Evolutionary conservation across 2,888 invertebrate species (phyloP).

Genomic region (Gibbula magus): DNA sequence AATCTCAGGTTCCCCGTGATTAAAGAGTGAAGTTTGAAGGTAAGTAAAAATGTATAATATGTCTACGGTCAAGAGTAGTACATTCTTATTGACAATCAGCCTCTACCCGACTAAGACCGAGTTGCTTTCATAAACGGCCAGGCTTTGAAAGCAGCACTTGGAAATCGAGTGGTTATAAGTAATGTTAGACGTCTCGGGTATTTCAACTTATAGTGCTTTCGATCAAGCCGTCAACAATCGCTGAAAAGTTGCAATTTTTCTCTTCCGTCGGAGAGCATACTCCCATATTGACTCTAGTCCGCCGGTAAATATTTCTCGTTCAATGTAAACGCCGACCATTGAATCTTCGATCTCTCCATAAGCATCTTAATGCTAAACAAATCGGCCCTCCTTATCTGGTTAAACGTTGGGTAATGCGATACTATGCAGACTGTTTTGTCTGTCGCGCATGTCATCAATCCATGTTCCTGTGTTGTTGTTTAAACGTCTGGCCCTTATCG

Average conservation of each 20-base stretch:
- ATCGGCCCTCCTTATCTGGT: background rate
- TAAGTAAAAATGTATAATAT: constrained; percentile 9
- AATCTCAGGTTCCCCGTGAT: background rate
- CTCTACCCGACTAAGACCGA: background rate
- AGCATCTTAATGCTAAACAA: constrained; percentile 16
- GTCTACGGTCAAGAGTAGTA: background rate
- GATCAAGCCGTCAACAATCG: background rate
- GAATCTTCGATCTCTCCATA: background rate
- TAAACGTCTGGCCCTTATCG: too few species aligned
- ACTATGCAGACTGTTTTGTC: background rate
- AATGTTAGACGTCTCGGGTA: background rate
- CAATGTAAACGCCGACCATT: background rate
- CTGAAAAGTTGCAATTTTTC: constrained; percentile 17
- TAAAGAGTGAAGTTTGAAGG: background rate
- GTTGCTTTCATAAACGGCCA: background rate
- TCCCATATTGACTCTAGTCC: background rate
- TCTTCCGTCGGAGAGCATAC: background rate
- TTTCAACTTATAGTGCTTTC: too few species aligned
- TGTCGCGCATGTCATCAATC: too few species aligned
- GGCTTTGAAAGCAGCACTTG: background rate
- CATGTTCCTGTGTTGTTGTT: too few species aligned
- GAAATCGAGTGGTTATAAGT: background rate
- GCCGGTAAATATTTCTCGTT: constrained; percentile 8
- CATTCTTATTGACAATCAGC: constrained; percentile 6
- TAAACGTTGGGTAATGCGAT: background rate